Base-by-base conservation (phyloP, 2,888 invertebrate species). In the Lasioglossum pauxillum region DNA sequence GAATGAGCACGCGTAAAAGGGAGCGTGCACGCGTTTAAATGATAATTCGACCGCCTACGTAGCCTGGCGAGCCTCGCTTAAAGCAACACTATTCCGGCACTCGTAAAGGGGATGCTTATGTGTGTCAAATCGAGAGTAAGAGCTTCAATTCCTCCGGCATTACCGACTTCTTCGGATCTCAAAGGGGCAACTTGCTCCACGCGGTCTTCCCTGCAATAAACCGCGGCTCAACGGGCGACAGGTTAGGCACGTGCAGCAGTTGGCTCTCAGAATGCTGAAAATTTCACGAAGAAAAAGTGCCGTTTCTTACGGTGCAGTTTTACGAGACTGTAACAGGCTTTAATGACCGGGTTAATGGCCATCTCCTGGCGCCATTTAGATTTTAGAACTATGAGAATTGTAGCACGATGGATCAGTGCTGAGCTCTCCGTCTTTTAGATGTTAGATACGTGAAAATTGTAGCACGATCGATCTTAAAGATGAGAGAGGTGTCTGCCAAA, bases 231-330 rank as follows among this genome's bases (percentile, higher is more conserved):
- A 53, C 53, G 53, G 2, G 10, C n/a, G 53, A n/a, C 53, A n/a
- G 53, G 53, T 57, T 57, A 10, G n/a, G n/a, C 53, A n/a, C 27
- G 31, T 67, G 10, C 31, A 49, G 16, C 35, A 23, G 67, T n/a
- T 69, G 35, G 46, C 49, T 49, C n/a, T 10, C 14, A 5, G 31
- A 71, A 23, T 57, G 14, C 19, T 83, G 46, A 80, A 83, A 83
- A 74, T 82, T 78, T 84, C 67, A 84, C 46, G 71, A 64, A 35
- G 14, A 16, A 67, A 46, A 79, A 79, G 57, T 79, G 49, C 41
- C 67, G 14, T 19, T 57, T 23, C 35, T n/a, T 60, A 14, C 27
- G 53, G 7, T 23, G 53, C 27, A 31, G 31, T 19, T 31, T 19
- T 8, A 35, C 19, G 14, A 35, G n/a, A n/a, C 57, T 7, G 3